Evolutionary conservation across 2,888 invertebrate species (phyloP).

Genomic region (Nineta flava): DNA sequence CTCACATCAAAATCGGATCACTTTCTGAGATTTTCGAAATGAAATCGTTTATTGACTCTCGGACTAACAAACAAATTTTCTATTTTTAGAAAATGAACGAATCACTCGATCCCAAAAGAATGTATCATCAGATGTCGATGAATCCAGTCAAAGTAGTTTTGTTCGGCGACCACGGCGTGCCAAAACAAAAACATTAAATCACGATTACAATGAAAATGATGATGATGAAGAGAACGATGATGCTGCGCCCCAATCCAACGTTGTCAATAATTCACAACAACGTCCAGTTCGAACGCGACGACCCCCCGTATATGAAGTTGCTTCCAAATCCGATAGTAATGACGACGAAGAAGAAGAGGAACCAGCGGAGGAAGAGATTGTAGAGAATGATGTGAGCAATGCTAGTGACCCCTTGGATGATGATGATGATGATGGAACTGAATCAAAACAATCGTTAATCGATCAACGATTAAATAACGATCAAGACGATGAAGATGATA

Average conservation of each 20-base stretch:
- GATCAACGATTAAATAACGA: slow-evolving; percentile 24
- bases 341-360: slow-evolving; percentile 17
- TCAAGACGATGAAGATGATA: slow-evolving; percentile 11
- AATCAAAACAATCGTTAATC: slow-evolving; percentile 14
- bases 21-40: no score
- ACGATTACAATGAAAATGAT: slow-evolving; percentile 2
- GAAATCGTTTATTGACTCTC: no score
- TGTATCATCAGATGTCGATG: slow-evolving; percentile 11
- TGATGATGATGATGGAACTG: slow-evolving; percentile 18
- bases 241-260: background rate
- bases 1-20: no score
- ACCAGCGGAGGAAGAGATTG: slow-evolving; percentile 15
- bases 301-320: slow-evolving; percentile 11
- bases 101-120: background rate
- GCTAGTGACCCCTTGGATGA: slow-evolving; percentile 22
- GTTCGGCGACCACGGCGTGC: background rate
- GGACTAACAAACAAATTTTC: background rate
- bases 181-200: background rate
- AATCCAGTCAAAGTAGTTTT: slow-evolving; percentile 11
- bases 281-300: slow-evolving; percentile 11
- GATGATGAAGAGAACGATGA: slow-evolving; percentile 4
- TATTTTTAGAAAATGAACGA: background rate
- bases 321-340: slow-evolving; percentile 9
- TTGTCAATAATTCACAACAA: slow-evolving; percentile 1
- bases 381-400: slow-evolving; percentile 18